Evolutionary conservation across 2,113 vertebrate genomes (phyloP).

Genomic region (Lepus americanus): DNA sequence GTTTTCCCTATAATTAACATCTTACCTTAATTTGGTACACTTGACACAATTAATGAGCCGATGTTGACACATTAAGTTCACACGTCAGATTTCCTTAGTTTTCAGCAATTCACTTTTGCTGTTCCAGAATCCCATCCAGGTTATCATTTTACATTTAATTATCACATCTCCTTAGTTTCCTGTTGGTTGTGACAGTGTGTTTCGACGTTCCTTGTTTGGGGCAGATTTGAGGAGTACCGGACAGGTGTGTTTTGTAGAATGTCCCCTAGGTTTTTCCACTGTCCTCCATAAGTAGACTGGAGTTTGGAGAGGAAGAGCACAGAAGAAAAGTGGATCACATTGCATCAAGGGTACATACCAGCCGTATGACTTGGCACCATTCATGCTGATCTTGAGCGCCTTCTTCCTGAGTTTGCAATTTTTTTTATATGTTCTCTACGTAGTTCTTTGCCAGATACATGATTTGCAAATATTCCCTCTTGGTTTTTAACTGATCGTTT

Average conservation of each 20-base stretch:
- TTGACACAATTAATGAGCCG: neutral
- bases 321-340: neutral
- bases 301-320: neutral
- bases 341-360: neutral
- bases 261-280: neutral
- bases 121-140: no score
- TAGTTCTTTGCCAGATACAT: constrained; percentile 69
- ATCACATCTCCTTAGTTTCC: neutral
- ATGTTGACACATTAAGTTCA: constrained; percentile 3
- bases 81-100: neutral
- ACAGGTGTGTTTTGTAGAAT: neutral
- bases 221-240: neutral
- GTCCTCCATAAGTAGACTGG: neutral
- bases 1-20: neutral
- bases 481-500: no score
- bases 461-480: constrained; percentile 86
- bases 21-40: neutral
- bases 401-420: neutral
- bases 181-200: neutral
- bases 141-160: no score
- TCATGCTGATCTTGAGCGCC: neutral
- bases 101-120: neutral
- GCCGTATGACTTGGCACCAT: neutral
- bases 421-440: neutral
- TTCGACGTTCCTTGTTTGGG: neutral